Evolutionary conservation across 2,888 invertebrate species (phyloP).

Genomic region (Drosophila mercatorum): DNA sequence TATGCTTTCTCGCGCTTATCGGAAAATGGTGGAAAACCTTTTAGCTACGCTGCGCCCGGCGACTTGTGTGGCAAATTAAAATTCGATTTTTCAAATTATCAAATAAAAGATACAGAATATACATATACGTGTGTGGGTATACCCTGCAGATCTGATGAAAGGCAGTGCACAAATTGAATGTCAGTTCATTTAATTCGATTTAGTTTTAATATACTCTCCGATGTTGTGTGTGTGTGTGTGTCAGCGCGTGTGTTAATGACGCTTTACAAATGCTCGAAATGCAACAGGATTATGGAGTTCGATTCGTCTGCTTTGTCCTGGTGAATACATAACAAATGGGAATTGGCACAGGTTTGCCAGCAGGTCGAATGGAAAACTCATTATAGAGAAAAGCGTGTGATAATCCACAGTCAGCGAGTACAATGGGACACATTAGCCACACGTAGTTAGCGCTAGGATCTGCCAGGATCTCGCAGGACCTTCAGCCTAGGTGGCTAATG

Average conservation of each 20-base stretch:
- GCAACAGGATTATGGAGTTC: conserved; percentile 4
- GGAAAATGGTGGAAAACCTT: conserved; percentile 69
- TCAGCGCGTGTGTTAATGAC: conserved; percentile 65
- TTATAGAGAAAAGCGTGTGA: conserved; percentile 70
- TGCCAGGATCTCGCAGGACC: conserved; percentile 20
- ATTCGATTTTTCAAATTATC: conserved; percentile 76
- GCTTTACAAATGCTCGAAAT: conserved; percentile 54
- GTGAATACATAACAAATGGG: conserved; percentile 67
- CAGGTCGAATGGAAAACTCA: conserved; percentile 66
- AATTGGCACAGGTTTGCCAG: conserved; percentile 79
- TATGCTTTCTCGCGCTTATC: conserved; percentile 62
- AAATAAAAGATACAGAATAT: conserved; percentile 41
- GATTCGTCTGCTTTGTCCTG: conserved; percentile 51
- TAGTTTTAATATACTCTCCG: conserved; percentile 63
- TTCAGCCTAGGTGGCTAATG: conserved; percentile 75
- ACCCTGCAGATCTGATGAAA: conserved; percentile 14
- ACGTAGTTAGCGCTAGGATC: conserved; percentile 77
- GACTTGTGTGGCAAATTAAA: conserved; percentile 77
- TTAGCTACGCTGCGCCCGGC: conserved; percentile 47
- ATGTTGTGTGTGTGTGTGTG: conserved; percentile 28
- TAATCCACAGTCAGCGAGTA: conserved; percentile 67
- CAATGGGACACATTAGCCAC: conserved; percentile 76
- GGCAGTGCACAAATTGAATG: conserved; percentile 62
- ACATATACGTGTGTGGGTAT: background rate
- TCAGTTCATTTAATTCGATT: conserved; percentile 69